Evolutionary conservation across 2,888 invertebrate genomes (phyloP).

Genomic region (Philereme transversata): DNA sequence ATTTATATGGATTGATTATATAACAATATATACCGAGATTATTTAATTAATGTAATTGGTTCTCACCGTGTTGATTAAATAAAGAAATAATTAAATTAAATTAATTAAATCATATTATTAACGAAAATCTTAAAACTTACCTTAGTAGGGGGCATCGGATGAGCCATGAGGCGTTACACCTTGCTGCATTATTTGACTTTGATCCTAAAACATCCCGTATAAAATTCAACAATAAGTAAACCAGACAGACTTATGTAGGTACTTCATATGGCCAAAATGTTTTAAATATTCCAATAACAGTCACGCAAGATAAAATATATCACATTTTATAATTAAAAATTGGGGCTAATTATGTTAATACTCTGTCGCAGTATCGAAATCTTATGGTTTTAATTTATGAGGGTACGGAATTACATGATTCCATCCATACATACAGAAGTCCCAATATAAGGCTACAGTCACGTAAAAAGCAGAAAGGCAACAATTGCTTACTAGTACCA

Average conservation of each 20-base stretch:
- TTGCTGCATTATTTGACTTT: too few species aligned
- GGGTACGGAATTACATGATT: conserved; percentile 7
- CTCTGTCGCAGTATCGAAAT: conserved; percentile 21
- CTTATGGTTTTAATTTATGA: conserved; percentile 20
- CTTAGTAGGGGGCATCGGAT: too few species aligned
- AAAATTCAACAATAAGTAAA: conserved; percentile 1
- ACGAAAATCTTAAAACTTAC: too few species aligned
- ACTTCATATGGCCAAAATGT: conserved; percentile 7
- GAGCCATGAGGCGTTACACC: too few species aligned
- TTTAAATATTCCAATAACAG: conserved; percentile 10
- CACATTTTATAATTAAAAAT: conserved; percentile 4
- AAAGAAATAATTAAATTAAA: too few species aligned
- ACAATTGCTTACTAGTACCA: too few species aligned
- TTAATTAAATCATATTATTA: too few species aligned
- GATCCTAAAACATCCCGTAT: not conserved
- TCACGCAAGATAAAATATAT: conserved; percentile 8
- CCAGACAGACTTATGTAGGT: conserved; percentile 1
- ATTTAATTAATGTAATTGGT: too few species aligned
- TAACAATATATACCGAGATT: too few species aligned
- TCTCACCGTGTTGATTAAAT: too few species aligned
- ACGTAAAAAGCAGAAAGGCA: not conserved
- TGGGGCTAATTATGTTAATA: conserved; percentile 22
- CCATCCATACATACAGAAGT: not conserved
- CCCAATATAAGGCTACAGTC: not conserved
- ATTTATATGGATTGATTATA: too few species aligned